These are phyloP conservation scores for Cartodere bifasciata DNA, from an alignment of 2,888 invertebrate species.

Conservation along the genomic window DNA sequence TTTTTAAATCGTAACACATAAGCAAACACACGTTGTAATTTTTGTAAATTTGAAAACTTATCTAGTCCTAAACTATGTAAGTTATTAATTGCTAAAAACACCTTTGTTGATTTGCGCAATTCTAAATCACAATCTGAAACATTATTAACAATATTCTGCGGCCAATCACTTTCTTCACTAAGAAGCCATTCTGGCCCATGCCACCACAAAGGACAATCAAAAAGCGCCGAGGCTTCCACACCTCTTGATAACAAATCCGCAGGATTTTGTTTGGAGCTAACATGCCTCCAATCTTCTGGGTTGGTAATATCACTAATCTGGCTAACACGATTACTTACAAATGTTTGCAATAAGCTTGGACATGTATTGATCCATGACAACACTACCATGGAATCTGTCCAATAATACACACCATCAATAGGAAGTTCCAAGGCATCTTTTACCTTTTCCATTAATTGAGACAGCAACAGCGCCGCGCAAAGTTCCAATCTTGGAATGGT, in stretches of 20 bases:
- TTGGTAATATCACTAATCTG: slow-evolving; percentile 1
- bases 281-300: neutral
- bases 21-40: too few relatives aligned
- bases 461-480: slow-evolving; percentile 7
- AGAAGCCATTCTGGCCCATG: slow-evolving; percentile 1
- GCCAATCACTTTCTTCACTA: neutral
- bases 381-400: slow-evolving; percentile 11
- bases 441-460: neutral
- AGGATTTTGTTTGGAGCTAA: slow-evolving; percentile 1
- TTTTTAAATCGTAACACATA: too few relatives aligned
- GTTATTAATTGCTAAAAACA: too few relatives aligned
- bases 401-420: slow-evolving; percentile 1
- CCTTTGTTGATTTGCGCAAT: too few relatives aligned
- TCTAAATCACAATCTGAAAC: too few relatives aligned
- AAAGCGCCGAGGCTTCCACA: neutral
- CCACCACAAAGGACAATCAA: neutral
- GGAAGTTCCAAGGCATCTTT: neutral
- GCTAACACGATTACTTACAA: slow-evolving; percentile 4
- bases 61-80: too few relatives aligned
- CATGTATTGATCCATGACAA: slow-evolving; percentile 8
- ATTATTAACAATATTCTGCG: neutral
- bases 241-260: too few relatives aligned
- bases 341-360: slow-evolving; percentile 1
- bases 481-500: slow-evolving; percentile 8
- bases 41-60: too few relatives aligned